Percentiles rank a stretch among this genome's conserved stretches.
These are phyloP conservation scores for Seira sanloemensis DNA, from an alignment of 2,888 invertebrate genomes.

Conservation along the genomic window DNA sequence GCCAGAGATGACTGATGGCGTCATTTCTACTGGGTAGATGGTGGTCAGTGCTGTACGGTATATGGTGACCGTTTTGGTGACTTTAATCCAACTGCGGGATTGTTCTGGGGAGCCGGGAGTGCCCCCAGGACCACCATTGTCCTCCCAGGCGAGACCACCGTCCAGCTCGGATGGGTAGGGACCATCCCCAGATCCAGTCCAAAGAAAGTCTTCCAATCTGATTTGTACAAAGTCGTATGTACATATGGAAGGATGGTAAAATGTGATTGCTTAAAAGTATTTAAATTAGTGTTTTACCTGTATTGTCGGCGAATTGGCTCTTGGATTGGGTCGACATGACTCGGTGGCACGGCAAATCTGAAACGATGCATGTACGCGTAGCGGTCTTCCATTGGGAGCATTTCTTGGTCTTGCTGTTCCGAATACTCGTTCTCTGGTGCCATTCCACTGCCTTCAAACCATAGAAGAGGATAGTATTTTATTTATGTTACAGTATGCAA, in stretches of 20 bases:
- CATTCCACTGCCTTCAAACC: constrained; percentile 26
- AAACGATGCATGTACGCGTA: constrained; percentile 20
- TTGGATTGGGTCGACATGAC: constrained; percentile 32
- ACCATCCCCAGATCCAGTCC: constrained; percentile 92
- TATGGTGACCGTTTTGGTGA: constrained; percentile 72
- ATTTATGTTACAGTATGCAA: neutral
- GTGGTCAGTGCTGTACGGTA: constrained; percentile 71
- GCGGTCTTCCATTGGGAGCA: constrained; percentile 27
- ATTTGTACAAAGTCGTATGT: neutral
- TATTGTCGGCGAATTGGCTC: constrained; percentile 29
- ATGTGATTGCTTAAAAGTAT: neutral
- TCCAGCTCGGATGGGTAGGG: constrained; percentile 75
- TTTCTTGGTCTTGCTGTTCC: neutral
- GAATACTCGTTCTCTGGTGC: constrained; percentile 19
- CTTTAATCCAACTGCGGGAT: constrained; percentile 50
- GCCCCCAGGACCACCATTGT: constrained; percentile 46
- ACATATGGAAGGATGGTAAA: neutral
- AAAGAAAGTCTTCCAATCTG: constrained; percentile 89
- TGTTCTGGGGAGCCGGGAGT: neutral
- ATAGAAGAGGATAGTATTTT: neutral
- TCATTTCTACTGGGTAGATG: constrained; percentile 70
- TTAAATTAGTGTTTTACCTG: constrained; percentile 9
- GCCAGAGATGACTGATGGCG: constrained; percentile 65
- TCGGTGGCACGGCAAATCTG: neutral
- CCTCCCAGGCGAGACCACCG: constrained; percentile 73